These are phyloP conservation scores for Drosophila ercepeae DNA, from an alignment of 1,140 invertebrate genomes.

Conservation along the genomic window DNA sequence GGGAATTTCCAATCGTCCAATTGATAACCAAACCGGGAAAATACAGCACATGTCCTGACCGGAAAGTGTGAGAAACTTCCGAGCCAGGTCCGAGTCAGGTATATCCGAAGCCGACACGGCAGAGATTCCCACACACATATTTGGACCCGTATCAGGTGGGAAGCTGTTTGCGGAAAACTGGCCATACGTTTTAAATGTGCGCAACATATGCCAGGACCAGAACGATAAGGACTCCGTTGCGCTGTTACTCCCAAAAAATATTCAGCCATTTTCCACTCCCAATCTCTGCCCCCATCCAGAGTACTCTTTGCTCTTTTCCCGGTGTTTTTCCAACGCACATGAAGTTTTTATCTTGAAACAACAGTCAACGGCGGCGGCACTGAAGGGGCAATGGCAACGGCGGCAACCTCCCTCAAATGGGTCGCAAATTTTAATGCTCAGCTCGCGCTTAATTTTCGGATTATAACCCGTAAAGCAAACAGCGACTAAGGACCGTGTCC, in stretches of 20 bases:
- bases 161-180: constrained; percentile 58
- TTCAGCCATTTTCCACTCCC: constrained; percentile 12
- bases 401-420: constrained; percentile 35
- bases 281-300: constrained; percentile 7
- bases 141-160: constrained; percentile 51
- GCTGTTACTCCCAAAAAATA: constrained; percentile 39
- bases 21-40: constrained; percentile 68
- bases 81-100: constrained; percentile 44
- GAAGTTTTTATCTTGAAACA: constrained; percentile 81
- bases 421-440: constrained; percentile 76
- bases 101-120: constrained; percentile 1
- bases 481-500: constrained; percentile 61
- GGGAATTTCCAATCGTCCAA: constrained; percentile 67
- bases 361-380: constrained; percentile 60
- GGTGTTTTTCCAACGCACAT: constrained; percentile 77
- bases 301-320: constrained; percentile 25
- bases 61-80: constrained; percentile 62
- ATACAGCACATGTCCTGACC: constrained; percentile 50
- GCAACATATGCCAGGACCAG: constrained; percentile 73
- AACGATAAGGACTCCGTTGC: constrained; percentile 58
- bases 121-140: constrained; percentile 49
- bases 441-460: constrained; percentile 79
- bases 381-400: constrained; percentile 15
- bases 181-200: constrained; percentile 80
- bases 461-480: constrained; percentile 83